Base-by-base conservation (phyloP, 2,888 invertebrate species). In the Scelioninae gen. 1 region DNA sequence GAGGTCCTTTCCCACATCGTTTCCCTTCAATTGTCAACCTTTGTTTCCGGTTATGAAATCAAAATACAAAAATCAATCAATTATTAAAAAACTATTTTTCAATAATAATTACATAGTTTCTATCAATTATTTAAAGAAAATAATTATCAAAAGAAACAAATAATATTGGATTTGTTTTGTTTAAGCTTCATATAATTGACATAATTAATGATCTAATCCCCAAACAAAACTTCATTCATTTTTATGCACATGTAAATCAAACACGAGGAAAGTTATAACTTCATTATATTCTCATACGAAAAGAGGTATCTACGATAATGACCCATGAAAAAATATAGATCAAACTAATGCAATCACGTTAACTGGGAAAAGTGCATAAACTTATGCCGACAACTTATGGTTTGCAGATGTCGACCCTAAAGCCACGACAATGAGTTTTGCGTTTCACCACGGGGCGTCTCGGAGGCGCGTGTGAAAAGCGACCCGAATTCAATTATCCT, bases 381-480 rank as follows among this genome's bases (percentile, higher is more conserved):
- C 62, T 82, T 79, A 63, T 34, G 38, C 32, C 23, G 16, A 0
- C 53, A 45, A 65, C 63, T 78, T 75, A 74, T 75, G 82, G 78
- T 53, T 74, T 79, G 79, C 79, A 74, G 75, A 79, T 78, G 78
- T 79, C 75, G 60, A 83, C 58, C 78, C 78, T 23, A 34, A 16
- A 1, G 5, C 45, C n/a, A 53, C 79, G 78, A 83, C 83, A 83
- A 83, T 78, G 40, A 49, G 45, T 29, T 49, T 72, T 71, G n/a
- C n/a, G n/a, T n/a, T n/a, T 74, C 80, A 40, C 82, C 71, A 34
- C 82, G 74, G 79, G 85, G 74, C 62, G n/a, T n/a, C n/a, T n/a
- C n/a, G n/a, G n/a, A n/a, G n/a, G n/a, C 66, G 69, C 76, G 76
- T 76, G 78, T 74, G 83, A 75, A 74, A 75, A 55, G 32, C 38